Base-by-base conservation (phyloP, 1,140 invertebrate species). In the Cryptotermes secundus region DNA sequence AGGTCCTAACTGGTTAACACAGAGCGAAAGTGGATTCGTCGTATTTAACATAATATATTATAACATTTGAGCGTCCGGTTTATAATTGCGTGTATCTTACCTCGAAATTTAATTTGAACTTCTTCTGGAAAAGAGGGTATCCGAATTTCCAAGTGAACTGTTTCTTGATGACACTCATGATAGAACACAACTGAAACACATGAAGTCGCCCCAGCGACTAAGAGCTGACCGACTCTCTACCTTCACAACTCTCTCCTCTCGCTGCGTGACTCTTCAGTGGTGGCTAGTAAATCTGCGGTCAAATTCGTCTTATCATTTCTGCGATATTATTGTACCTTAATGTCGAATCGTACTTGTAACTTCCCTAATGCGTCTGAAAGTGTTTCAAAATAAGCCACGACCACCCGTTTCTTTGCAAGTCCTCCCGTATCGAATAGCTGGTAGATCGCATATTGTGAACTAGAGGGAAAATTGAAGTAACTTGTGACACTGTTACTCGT, bases 61-160 rank as follows among this genome's bases (percentile, higher is more conserved):
- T 14, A 49, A 49, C 16, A 65, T 65, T 65, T 65, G 12, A 26
- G 59, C 59, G 26, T 3, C 59, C 24, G 22, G 2, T 49, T 10
- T 49, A 19, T 49, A 14, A 2, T 49, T 9, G 22, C 22, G 24
- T 83, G 34, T 34, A 26, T 9, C 84, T 85, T 82, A 85, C 84
- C 84, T 85, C 84, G 19, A 82, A 82, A 34, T 82, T 80, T 24
- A 85, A 34, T 65, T 82, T 85, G 3, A 82, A 26, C 65, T 85
- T 85, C 35, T 85, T 85, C 45, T 80, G 72, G 84, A 82, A 85
- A 35, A 45, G 72, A 19, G 84, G 80, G 36, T 85, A 82, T 82
- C 82, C 82, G 49, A 85, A 83, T 65, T 85, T 85, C 84, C 84
- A 85, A 26, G 81, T 34, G 34, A 85, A 85, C n/a, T 80, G 81